phyloP scores from a whole-genome alignment of 2,888 invertebrate genomes.

The Lithosia quadra region DNA sequence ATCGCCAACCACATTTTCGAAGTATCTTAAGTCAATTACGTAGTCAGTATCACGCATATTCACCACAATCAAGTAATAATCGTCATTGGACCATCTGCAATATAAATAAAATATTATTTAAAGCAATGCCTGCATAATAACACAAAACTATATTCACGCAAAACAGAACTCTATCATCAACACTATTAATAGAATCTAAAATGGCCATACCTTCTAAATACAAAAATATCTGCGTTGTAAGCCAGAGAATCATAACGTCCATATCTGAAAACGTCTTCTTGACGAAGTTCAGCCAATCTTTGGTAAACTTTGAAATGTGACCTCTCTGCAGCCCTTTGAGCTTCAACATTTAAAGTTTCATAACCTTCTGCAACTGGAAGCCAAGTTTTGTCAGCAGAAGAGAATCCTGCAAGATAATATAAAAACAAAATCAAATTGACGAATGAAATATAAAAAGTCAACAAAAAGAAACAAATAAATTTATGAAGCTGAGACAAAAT shows the following conservation, averaged over 20 bases:
- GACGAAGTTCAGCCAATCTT: slow-evolving; percentile 84
- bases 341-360: slow-evolving; percentile 86
- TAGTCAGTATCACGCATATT: slow-evolving; percentile 78
- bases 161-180: no score
- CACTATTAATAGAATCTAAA: no score
- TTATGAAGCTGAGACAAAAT: background rate
- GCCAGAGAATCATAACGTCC: slow-evolving; percentile 86
- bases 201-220: slow-evolving; percentile 85
- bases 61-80: slow-evolving; percentile 79
- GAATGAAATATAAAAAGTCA: no score
- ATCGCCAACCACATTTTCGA: slow-evolving; percentile 73
- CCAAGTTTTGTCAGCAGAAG: slow-evolving; percentile 87
- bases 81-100: slow-evolving; percentile 72
- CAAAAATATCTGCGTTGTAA: slow-evolving; percentile 85
- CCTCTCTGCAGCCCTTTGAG: slow-evolving; percentile 74
- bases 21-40: slow-evolving; percentile 70
- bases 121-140: background rate
- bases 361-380: slow-evolving; percentile 89
- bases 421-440: no score
- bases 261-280: slow-evolving; percentile 80
- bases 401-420: slow-evolving; percentile 82
- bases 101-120: slow-evolving; percentile 11
- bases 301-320: slow-evolving; percentile 89
- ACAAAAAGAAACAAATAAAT: background rate
- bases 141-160: no score